Evolutionary conservation across 2,888 invertebrate species (phyloP).

Genomic region (Hololepta plana): DNA sequence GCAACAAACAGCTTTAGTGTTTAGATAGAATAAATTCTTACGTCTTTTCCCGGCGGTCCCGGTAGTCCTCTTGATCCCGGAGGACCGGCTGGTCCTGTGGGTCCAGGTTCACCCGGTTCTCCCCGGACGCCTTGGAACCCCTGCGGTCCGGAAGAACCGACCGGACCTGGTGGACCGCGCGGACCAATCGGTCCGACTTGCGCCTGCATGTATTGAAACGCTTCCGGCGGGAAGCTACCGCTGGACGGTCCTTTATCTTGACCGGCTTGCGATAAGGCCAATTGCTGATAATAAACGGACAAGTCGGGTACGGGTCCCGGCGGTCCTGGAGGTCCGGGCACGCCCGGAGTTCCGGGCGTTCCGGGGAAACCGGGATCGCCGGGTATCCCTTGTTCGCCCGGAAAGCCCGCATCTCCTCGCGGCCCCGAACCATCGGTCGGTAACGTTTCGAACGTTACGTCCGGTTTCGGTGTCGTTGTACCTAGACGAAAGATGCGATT

Average conservation of each 20-base stretch:
- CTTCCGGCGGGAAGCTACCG: slow-evolving; percentile 31
- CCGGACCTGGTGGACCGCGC: slow-evolving; percentile 54
- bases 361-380: slow-evolving; percentile 45
- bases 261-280: slow-evolving; percentile 49
- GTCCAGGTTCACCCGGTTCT: slow-evolving; percentile 60
- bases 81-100: slow-evolving; percentile 38
- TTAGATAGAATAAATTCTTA: slow-evolving; percentile 23
- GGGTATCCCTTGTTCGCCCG: slow-evolving; percentile 36
- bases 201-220: slow-evolving; percentile 61
- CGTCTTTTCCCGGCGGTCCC: slow-evolving; percentile 60
- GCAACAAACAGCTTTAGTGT: slow-evolving; percentile 3
- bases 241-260: slow-evolving; percentile 51
- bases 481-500: too few species aligned
- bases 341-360: slow-evolving; percentile 40
- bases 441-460: too few species aligned
- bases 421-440: too few species aligned
- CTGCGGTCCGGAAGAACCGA: slow-evolving; percentile 47
- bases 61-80: slow-evolving; percentile 45
- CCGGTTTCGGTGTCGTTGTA: too few species aligned
- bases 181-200: slow-evolving; percentile 65
- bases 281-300: slow-evolving; percentile 55
- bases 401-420: slow-evolving; percentile 32
- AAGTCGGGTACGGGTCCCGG: slow-evolving; percentile 58
- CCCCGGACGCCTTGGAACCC: slow-evolving; percentile 73
- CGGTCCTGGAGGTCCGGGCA: slow-evolving; percentile 40